Evolutionary conservation across 2,113 vertebrate species (phyloP).

Genomic region (Ahaetulla prasina): DNA sequence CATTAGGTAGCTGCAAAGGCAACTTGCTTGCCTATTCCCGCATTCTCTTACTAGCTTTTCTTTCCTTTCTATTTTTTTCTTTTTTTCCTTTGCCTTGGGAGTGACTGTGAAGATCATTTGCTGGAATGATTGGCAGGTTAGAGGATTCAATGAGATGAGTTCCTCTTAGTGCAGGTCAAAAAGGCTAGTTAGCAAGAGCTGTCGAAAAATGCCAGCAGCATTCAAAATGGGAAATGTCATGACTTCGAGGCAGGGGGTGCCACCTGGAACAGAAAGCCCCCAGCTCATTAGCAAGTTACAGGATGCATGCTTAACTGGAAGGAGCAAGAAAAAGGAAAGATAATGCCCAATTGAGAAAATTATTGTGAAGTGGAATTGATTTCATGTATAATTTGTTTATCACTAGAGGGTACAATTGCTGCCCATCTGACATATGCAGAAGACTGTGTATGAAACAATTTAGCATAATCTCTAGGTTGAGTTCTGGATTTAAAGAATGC

Average conservation of each 20-base stretch:
- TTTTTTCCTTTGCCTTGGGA: slow-evolving; percentile 73
- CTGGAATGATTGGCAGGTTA: slow-evolving; percentile 79
- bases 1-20: slow-evolving; percentile 76
- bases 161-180: slow-evolving; percentile 79
- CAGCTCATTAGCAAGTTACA: slow-evolving; percentile 84
- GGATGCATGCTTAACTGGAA: slow-evolving; percentile 75
- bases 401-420: slow-evolving; percentile 80
- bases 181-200: slow-evolving; percentile 84
- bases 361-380: slow-evolving; percentile 85
- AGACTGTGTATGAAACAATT: slow-evolving; percentile 77
- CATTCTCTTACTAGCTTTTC: slow-evolving; percentile 56
- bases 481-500: slow-evolving; percentile 68
- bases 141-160: slow-evolving; percentile 85
- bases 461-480: slow-evolving; percentile 83
- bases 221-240: slow-evolving; percentile 78
- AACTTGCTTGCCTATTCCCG: slow-evolving; percentile 66
- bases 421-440: slow-evolving; percentile 75
- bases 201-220: slow-evolving; percentile 80
- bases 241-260: slow-evolving; percentile 81
- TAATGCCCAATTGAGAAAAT: slow-evolving; percentile 81
- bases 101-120: slow-evolving; percentile 80
- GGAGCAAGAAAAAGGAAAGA: slow-evolving; percentile 72
- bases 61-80: slow-evolving; percentile 44
- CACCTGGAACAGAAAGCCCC: slow-evolving; percentile 81
- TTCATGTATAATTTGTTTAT: slow-evolving; percentile 91